Percentiles rank a stretch among this genome's conserved stretches.
phyloP scores from a whole-genome alignment of 2,797 vertebrate genomes.

The Dromococcyx pavoninus region DNA sequence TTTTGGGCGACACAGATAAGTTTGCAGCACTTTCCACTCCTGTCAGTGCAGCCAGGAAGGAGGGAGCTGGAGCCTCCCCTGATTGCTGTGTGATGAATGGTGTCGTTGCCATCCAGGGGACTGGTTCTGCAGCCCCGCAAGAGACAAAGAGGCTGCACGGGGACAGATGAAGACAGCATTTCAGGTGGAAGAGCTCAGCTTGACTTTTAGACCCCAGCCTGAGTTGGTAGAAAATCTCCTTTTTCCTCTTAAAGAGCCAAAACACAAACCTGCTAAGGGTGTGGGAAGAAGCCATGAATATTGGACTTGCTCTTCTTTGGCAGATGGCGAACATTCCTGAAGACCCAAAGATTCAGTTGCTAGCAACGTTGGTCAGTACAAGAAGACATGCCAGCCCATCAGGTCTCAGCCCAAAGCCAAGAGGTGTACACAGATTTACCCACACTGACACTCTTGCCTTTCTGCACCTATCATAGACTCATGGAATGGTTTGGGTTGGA shows the following conservation, averaged over 20 bases:
- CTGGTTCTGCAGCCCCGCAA: fast-evolving
- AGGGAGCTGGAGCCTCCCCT: neutral
- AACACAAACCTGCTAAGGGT: neutral
- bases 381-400: fast-evolving
- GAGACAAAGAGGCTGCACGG: neutral
- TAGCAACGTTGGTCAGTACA: neutral
- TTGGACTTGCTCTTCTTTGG: neutral
- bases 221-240: neutral
- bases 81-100: fast-evolving
- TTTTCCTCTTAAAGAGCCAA: neutral
- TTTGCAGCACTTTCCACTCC: neutral
- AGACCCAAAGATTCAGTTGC: neutral
- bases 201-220: neutral
- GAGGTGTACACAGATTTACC: fast-evolving
- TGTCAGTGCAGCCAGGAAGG: neutral
- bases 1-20: neutral
- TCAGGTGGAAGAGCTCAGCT: neutral
- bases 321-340: neutral
- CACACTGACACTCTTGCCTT: fast-evolving
- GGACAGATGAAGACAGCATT: neutral
- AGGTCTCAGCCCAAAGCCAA: neutral
- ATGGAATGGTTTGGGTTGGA: too few relatives aligned
- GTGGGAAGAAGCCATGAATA: fast-evolving
- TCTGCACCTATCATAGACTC: neutral
- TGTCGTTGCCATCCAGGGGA: fast-evolving